These are phyloP conservation scores for Lithobates sylvaticus DNA, from an alignment of 2,797 vertebrate genomes.

Conservation along the genomic window DNA sequence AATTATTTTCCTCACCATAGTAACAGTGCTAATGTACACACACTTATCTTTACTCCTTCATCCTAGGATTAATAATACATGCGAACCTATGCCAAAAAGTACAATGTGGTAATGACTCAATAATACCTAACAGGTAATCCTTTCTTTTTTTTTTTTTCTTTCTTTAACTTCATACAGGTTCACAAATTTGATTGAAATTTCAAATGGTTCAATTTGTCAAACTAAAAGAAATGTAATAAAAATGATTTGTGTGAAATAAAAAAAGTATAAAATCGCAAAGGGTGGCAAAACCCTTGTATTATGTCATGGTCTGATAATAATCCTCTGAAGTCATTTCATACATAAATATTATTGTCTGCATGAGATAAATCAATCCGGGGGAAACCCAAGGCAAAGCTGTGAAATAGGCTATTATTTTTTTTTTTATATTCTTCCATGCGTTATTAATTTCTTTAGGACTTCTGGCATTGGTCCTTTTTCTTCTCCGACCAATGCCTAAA, in stretches of 20 bases:
- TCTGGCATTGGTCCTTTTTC: too few relatives aligned
- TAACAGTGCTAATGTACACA: conserved; percentile 18
- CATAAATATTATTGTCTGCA: neutral
- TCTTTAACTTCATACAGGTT: conserved; percentile 1
- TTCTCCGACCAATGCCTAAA: too few relatives aligned
- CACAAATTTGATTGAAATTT: conserved; percentile 17
- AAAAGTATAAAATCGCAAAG: neutral
- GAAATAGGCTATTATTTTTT: neutral
- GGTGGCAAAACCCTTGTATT: neutral
- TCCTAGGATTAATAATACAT: conserved; percentile 41
- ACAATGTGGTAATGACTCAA: conserved; percentile 17
- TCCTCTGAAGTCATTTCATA: neutral
- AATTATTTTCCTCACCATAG: conserved; percentile 31
- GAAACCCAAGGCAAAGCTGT: neutral
- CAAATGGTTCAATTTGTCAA: conserved; percentile 22
- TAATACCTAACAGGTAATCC: conserved; percentile 21
- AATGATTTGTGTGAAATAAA: conserved; percentile 11
- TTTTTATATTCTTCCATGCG: too few relatives aligned
- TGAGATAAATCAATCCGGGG: neutral
- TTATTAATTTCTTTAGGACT: too few relatives aligned
- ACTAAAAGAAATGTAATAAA: neutral
- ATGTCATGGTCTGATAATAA: conserved; percentile 8
- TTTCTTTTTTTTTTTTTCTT: conserved; percentile 16
- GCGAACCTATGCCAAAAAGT: conserved; percentile 15
- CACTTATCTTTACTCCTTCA: conserved; percentile 37